Conservation (phyloP, 2,113 vertebrate genomes). For the zebrafish (Danio rerio) region GRCz12tu NC_133195.1:38177001-38177500, state of each 20-base stretch:
- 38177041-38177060: not conserved
- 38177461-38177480: not conserved
- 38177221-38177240: constrained; percentile 82
- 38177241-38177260: constrained; percentile 77
- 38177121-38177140: not conserved
- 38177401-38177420: not conserved
- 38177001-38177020: too few relatives aligned
- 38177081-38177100: not conserved
- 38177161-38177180: not conserved
- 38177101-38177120: not conserved
- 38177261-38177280: constrained; percentile 75
- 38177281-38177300: constrained; percentile 69
- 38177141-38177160: not conserved
- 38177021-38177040: not conserved
- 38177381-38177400: not conserved
- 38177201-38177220: constrained; percentile 62
- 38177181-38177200: not conserved
- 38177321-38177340: constrained; percentile 80
- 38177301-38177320: constrained; percentile 80
- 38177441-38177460: not conserved
- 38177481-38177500: not conserved
- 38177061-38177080: not conserved
- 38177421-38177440: not conserved
- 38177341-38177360: constrained; percentile 66
- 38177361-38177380: constrained; percentile 48